Evolutionary conservation across 2,888 invertebrate genomes (phyloP), one percentile per base, ranked within the genome.

Genomic region (Palloptera scutellata): DNA sequence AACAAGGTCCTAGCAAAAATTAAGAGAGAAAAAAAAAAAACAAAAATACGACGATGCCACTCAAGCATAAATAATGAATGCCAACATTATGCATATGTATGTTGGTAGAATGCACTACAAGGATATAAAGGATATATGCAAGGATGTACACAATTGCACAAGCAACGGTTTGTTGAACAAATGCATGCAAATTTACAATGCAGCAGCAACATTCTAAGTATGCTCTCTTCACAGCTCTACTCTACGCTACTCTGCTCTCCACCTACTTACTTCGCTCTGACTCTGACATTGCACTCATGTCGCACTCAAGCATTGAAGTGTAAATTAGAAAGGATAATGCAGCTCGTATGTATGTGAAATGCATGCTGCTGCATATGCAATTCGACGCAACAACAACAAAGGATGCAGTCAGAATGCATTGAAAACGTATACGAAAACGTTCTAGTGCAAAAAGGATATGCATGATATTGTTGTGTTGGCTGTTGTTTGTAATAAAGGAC

Each of bases 401-500:
- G 70, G 66, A 51, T 58, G 53, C 43, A 40, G 51, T 12, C 10
- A 58, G 15, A 40, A 68, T 42, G 11, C 67, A 59, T 70, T 67
- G 63, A 61, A 51, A 48, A 54, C n/a, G 19, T 59, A n/a, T n/a
- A n/a, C n/a, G n/a, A n/a, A 51, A 40, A 42, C 20, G 42, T 45
- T 40, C 8, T 19, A n/a, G 13, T 45, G 19, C 19, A 30, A 30
- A 30, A 30, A 30, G 30, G 30, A 19, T 53, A 40, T 19, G 20
- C 30, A 13, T 30, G n/a, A 20, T 52, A 5, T 15, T 19, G 6
- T 30, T 54, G 20, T 54, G 54, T 74, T 73, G 74, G 78, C 66
- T 76, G 80, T 80, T 79, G 77, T 79, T 77, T 80, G 80, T 76
- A 77, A 79, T 79, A 79, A 79, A 80, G 77, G 78, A 78, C 77